These are phyloP conservation scores for Parauchenoglanis ngamensis DNA, from an alignment of 2,797 vertebrate species.

Conservation along the genomic window DNA sequence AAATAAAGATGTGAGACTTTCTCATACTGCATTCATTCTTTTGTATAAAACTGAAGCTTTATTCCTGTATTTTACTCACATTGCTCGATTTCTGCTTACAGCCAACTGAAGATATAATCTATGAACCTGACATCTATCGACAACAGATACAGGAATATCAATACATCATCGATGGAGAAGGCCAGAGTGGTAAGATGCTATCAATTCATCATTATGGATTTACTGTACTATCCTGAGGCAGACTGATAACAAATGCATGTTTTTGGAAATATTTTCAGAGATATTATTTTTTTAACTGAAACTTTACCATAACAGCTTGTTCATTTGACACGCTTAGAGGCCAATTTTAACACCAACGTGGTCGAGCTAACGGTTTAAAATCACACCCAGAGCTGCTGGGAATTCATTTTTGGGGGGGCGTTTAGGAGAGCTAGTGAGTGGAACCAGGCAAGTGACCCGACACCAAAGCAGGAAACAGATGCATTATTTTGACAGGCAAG, in stretches of 20 bases:
- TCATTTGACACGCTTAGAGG: constrained; percentile 29
- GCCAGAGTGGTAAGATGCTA: constrained; percentile 83
- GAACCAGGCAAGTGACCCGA: constrained; percentile 63
- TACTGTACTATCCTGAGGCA: background rate
- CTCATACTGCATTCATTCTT: constrained; percentile 45
- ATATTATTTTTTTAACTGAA: background rate
- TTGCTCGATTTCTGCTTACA: constrained; percentile 64
- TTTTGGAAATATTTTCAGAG: background rate
- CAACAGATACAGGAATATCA: constrained; percentile 84
- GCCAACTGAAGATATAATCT: constrained; percentile 90
- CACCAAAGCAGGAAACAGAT: constrained; percentile 84
- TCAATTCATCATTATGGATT: background rate
- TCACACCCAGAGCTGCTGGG: constrained; percentile 58
- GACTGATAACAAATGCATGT: background rate
- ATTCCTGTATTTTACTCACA: constrained; percentile 18
- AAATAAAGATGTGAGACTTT: constrained; percentile 61
- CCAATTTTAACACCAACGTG: constrained; percentile 44
- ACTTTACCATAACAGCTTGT: constrained; percentile 25
- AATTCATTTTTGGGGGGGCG: constrained; percentile 40
- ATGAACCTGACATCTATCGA: constrained; percentile 91
- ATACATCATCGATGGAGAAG: constrained; percentile 90
- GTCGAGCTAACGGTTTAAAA: constrained; percentile 52
- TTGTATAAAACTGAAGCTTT: constrained; percentile 33
- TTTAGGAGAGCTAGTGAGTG: constrained; percentile 59
- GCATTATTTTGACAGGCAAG: constrained; percentile 74